A percentile compares a stretch with the other conserved stretches of the same genome.
Evolutionary conservation across 1,140 invertebrate species (phyloP).

Genomic region (Cotesia chilonis): DNA sequence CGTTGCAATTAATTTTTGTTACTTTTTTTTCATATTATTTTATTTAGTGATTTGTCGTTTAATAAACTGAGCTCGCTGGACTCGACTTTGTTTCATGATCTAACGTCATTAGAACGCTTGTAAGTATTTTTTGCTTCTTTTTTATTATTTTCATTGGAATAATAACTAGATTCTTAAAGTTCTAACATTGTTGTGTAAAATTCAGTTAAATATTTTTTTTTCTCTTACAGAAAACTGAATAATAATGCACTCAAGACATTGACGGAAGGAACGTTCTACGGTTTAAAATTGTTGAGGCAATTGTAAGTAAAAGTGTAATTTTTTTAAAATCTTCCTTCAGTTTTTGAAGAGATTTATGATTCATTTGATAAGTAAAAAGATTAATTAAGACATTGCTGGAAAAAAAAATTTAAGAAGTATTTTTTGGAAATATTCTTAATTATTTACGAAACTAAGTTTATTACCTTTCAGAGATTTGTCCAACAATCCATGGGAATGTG

Average conservation of each 20-base stretch:
- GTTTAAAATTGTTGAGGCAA: slow-evolving; percentile 59
- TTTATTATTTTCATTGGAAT: not conserved
- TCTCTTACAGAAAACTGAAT: slow-evolving; percentile 57
- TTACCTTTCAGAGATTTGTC: slow-evolving; percentile 74
- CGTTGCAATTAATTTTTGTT: slow-evolving; percentile 38
- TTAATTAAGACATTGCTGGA: no score
- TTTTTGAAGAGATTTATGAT: no score
- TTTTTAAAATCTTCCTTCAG: no score
- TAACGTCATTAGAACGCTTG: slow-evolving; percentile 74
- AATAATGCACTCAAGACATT: slow-evolving; percentile 56
- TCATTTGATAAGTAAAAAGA: no score
- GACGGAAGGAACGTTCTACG: slow-evolving; percentile 60
- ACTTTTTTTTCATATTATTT: slow-evolving; percentile 45
- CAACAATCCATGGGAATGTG: slow-evolving; percentile 81
- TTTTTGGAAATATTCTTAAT: no score
- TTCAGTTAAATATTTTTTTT: slow-evolving; percentile 31
- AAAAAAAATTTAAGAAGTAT: no score
- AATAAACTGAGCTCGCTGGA: slow-evolving; percentile 75
- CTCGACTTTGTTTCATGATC: slow-evolving; percentile 74
- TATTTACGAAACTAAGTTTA: slow-evolving; percentile 6
- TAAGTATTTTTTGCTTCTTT: slow-evolving; percentile 65
- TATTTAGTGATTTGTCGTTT: slow-evolving; percentile 67
- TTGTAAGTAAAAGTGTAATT: slow-evolving; percentile 56
- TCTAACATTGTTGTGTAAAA: not conserved
- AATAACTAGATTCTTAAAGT: not conserved